phyloP scores from a whole-genome alignment of 1,140 invertebrate species.

The Vollenhovia emeryi region DNA sequence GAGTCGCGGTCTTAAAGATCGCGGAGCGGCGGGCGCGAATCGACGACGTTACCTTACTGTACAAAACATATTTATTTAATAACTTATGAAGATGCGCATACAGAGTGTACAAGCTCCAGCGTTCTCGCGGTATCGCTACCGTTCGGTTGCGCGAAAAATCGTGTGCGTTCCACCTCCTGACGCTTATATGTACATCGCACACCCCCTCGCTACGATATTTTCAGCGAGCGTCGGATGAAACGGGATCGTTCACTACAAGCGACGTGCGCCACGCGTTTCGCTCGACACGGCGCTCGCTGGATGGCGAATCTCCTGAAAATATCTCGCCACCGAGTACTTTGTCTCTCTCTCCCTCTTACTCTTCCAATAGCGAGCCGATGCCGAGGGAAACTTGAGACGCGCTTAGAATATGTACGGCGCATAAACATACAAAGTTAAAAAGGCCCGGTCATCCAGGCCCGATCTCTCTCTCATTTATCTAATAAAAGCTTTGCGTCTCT shows the following conservation, averaged over 20 bases:
- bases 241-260: slow-evolving; percentile 73
- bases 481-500: slow-evolving; percentile 65
- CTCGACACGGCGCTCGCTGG: slow-evolving; percentile 55
- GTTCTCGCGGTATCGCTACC: slow-evolving; percentile 73
- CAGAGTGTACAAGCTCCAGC: slow-evolving; percentile 74
- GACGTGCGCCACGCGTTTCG: slow-evolving; percentile 53
- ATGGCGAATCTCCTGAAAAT: slow-evolving; percentile 66
- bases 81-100: slow-evolving; percentile 80
- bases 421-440: slow-evolving; percentile 78
- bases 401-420: slow-evolving; percentile 71
- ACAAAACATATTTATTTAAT: slow-evolving; percentile 84
- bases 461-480: slow-evolving; percentile 51
- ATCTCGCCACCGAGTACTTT: slow-evolving; percentile 57
- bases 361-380: slow-evolving; percentile 15
- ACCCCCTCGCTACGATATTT: slow-evolving; percentile 56
- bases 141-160: no score
- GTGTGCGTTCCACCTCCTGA: slow-evolving; percentile 62
- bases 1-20: no score
- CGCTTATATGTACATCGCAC: slow-evolving; percentile 79
- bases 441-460: slow-evolving; percentile 46
- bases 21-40: not conserved
- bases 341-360: slow-evolving; percentile 1
- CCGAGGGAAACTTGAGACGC: slow-evolving; percentile 58
- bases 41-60: slow-evolving; percentile 68
- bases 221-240: slow-evolving; percentile 60